These are phyloP conservation scores for Carpatolechia fugitivella DNA, from an alignment of 2,888 invertebrate species.

Conservation along the genomic window DNA sequence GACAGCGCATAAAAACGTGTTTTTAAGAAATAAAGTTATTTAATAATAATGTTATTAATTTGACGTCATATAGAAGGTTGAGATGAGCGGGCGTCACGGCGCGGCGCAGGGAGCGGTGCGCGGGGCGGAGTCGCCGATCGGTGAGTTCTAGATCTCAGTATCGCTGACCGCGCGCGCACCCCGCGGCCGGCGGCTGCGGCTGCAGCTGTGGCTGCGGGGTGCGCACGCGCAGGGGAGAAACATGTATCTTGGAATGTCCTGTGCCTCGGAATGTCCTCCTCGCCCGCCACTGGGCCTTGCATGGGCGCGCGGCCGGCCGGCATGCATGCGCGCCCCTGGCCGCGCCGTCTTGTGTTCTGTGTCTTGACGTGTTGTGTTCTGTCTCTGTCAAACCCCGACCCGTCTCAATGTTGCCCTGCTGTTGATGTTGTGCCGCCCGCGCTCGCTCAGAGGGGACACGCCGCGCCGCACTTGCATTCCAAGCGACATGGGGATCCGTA, in stretches of 20 bases:
- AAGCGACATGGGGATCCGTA: conserved; percentile 77
- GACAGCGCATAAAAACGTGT: no score
- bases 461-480: conserved; percentile 75
- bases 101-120: conserved; percentile 34
- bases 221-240: conserved; percentile 74
- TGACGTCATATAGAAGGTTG: conserved; percentile 57
- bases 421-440: conserved; percentile 51
- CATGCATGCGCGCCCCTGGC: conserved; percentile 57
- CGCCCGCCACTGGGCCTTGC: conserved; percentile 61
- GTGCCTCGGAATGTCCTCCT: conserved; percentile 81
- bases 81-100: conserved; percentile 39
- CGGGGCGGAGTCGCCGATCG: conserved; percentile 40
- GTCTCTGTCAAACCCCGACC: conserved; percentile 59
- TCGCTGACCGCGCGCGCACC: conserved; percentile 73
- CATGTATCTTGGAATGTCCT: conserved; percentile 81
- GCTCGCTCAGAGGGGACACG: conserved; percentile 53
- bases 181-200: conserved; percentile 38
- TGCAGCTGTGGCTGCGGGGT: conserved; percentile 70
- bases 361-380: conserved; percentile 76
- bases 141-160: conserved; percentile 81
- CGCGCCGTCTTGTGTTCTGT: conserved; percentile 72
- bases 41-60: conserved; percentile 31
- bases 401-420: conserved; percentile 58
- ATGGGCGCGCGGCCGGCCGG: conserved; percentile 65
- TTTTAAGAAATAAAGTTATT: no score